Base-by-base conservation (phyloP, 1,140 invertebrate genomes). In the Physella acuta region DNA sequence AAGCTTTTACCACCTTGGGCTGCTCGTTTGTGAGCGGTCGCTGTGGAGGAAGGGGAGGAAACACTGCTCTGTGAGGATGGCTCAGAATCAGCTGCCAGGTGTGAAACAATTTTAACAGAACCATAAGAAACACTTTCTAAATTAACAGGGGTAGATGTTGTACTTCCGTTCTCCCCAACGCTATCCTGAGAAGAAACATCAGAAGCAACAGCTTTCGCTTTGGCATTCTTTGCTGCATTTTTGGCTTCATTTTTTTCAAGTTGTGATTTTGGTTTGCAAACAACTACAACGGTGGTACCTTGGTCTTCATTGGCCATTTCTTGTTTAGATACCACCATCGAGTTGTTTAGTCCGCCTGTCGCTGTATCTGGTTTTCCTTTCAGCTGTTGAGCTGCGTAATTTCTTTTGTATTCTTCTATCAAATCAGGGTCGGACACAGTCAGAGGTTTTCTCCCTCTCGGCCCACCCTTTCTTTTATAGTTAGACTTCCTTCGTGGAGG, bases 201-300 rank as follows among this genome's bases (percentile, higher is more conserved):
- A 53, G 24, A 30, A 17, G 39, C 51, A 52, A n/a, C 63, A 28
- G 39, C 59, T 68, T 63, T 71, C 55, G 14, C 52, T 30, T 68
- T 68, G 26, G 70, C 60, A 31, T 72, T 71, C 55, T 68, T 64
- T 58, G 30, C 59, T 44, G 72, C 73, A 67, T 72, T 71, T 53
- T 75, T 72, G n/a, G 68, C 58, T 59, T 70, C 68, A 24, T 59
- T 59, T 55, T 68, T 75, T 37, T 70, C 37, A 17, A 66, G 39
- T 34, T 72, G 56, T 28, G 51, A 62, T 66, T 74, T 76, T 16
- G 72, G 71, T 58, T 76, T 76, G 55, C 76, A 79, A 11, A 79
- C 73, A 31, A 78, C 76, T 49, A 79, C 75, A 30, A 79, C 49
- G 51, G 76, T 79, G 26, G 76, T 77, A 17, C 76, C 76, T 61